These are phyloP conservation scores for Hycleus phaleratus DNA, from an alignment of 1,140 invertebrate species.

Conservation along the genomic window DNA sequence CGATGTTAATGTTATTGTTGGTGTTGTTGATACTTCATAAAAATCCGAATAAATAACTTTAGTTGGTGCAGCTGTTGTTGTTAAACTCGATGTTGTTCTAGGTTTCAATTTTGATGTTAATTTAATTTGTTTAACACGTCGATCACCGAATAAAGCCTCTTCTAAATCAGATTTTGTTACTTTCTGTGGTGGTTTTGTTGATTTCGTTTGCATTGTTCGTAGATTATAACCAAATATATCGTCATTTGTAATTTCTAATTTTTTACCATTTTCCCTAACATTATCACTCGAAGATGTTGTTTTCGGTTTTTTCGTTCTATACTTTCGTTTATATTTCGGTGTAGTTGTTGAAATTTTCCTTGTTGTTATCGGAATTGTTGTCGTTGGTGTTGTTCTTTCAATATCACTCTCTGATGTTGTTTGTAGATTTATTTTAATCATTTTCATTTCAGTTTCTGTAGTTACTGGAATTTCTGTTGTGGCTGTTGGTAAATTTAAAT, in stretches of 20 bases:
- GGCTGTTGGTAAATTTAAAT: not conserved
- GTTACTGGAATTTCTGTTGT: not conserved
- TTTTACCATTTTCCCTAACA: too few species aligned
- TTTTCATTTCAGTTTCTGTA: not conserved
- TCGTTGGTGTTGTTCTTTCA: not conserved
- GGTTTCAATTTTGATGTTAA: slow-evolving; percentile 1
- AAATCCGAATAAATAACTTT: slow-evolving; percentile 34
- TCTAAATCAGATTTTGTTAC: slow-evolving; percentile 20
- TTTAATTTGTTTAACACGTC: slow-evolving; percentile 2
- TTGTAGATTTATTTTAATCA: not conserved
- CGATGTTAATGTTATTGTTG: slow-evolving; percentile 7
- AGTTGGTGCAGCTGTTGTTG: not conserved
- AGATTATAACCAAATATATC: not conserved
- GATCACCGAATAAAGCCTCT: slow-evolving; percentile 19
- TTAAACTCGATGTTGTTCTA: not conserved
- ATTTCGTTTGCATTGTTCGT: not conserved
- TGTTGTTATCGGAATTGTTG: not conserved
- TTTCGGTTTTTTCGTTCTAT: not conserved
- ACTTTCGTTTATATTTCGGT: not conserved
- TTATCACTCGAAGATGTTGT: not conserved
- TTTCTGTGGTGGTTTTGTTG: slow-evolving; percentile 4
- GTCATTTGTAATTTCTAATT: not conserved
- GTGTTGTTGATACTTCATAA: slow-evolving; percentile 28
- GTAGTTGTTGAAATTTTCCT: not conserved
- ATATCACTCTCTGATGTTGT: not conserved